These are phyloP conservation scores for Procambarus clarkii DNA, from an alignment of 1,140 invertebrate genomes.

Conservation along the genomic window DNA sequence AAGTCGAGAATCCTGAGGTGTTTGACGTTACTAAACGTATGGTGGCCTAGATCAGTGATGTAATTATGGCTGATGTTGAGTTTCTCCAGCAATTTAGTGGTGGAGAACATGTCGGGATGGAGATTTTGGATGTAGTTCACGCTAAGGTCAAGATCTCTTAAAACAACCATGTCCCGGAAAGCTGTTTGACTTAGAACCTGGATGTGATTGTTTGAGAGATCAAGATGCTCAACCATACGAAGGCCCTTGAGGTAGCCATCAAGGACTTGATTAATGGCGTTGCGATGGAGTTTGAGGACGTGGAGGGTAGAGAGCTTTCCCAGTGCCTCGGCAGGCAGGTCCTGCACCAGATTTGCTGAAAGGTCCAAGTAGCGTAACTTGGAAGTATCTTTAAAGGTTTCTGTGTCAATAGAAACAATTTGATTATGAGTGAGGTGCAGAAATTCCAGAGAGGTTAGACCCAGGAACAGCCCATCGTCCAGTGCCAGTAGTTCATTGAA, in stretches of 20 bases:
- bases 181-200: constrained; percentile 22
- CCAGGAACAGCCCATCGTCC: constrained; percentile 78
- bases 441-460: constrained; percentile 85
- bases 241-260: constrained; percentile 61
- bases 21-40: constrained; percentile 36
- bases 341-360: constrained; percentile 85
- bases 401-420: constrained; percentile 81
- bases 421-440: constrained; percentile 86
- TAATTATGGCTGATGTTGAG: constrained; percentile 68
- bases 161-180: constrained; percentile 79
- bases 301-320: constrained; percentile 82
- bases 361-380: constrained; percentile 81
- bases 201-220: constrained; percentile 72
- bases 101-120: constrained; percentile 46
- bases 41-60: constrained; percentile 47
- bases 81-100: constrained; percentile 33
- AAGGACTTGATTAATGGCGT: constrained; percentile 58
- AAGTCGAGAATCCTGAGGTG: constrained; percentile 73
- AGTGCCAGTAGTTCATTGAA: constrained; percentile 84
- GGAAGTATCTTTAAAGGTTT: constrained; percentile 64
- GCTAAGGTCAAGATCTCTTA: constrained; percentile 85
- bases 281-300: constrained; percentile 51
- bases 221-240: constrained; percentile 62
- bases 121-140: constrained; percentile 78
- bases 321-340: constrained; percentile 82